Percentiles rank a stretch among this genome's conserved stretches.
Conservation (phyloP, 1,140 invertebrate species). For the Tetramorium alpestre region DNA sequence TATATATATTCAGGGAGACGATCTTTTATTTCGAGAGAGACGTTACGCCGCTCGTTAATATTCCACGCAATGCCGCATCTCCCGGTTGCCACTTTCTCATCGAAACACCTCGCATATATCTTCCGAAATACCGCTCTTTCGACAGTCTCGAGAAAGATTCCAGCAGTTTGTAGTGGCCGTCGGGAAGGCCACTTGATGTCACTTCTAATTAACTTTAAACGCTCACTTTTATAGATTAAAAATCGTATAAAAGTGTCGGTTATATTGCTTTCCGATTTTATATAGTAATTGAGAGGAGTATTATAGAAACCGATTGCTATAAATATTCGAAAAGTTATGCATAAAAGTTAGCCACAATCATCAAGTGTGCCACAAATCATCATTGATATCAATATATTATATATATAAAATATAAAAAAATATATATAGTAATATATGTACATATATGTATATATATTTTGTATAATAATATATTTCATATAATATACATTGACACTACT, state of each 20-base stretch:
- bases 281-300: neutral
- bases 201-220: neutral
- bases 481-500: no score
- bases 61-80: conserved; percentile 25
- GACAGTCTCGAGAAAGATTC: neutral
- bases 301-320: neutral
- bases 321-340: neutral
- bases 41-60: conserved; percentile 29
- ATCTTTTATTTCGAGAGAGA: conserved; percentile 17
- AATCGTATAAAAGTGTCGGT: neutral
- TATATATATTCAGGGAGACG: conserved; percentile 5
- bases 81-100: conserved; percentile 27
- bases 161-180: neutral
- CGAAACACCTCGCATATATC: neutral
- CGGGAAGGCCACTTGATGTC: neutral
- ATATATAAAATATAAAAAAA: no score
- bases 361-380: no score
- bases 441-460: no score
- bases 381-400: no score
- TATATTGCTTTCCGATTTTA: neutral
- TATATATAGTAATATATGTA: no score
- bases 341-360: neutral
- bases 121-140: neutral
- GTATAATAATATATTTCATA: no score
- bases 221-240: neutral